Evolutionary conservation across 2,113 vertebrate genomes (phyloP), one percentile per base, ranked within the genome.

Genomic region (Microcebus lehilahytsara): DNA sequence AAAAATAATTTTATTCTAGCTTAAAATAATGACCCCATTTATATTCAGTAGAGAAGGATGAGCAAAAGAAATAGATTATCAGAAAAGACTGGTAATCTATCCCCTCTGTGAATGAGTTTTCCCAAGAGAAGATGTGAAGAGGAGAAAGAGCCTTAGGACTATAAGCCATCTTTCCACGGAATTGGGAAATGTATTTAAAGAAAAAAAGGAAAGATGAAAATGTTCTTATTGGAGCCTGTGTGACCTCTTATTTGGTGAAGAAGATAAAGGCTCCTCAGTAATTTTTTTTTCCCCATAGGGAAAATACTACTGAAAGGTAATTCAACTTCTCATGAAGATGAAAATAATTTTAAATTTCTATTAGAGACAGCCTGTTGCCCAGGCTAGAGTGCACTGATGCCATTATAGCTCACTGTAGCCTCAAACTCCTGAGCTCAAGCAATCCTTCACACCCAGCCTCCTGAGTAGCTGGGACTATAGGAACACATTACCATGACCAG

Each of bases 1-100:
- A 49, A 56, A 85, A 87, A 85, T 93, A 58, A 93, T 89, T 93
- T 49, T 89, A 80, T 86, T n/a, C 10, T 40, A 13, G 46, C 25
- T 67, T 89, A 37, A 83, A 89, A 75, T 93, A 78, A 90, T 95
- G 91, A 81, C 74, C 60, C 17, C 20, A 83, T 72, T 97, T 92
- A 81, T 81, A 92, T 69, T 95, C 77, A 85, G 49, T 49, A 20
- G 34, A 89, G 69, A 74, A 81, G 20, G 60, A 85, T 46, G 58
- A 78, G 64, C 3, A 66, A 67, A 88, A 91, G 71, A 88, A 77
- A 94, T 30, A 78, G 23, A 91, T 91, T 9, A 77, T 93, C 62
- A 78, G 71, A 53, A 86, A 71, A 88, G n/a, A 51, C n/a, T 84
- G 71, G 58, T 37, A 40, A 69, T 80, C 37, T 85, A 17, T 42